phyloP scores from a whole-genome alignment of 2,113 vertebrate species.

The Suricata suricatta region DNA sequence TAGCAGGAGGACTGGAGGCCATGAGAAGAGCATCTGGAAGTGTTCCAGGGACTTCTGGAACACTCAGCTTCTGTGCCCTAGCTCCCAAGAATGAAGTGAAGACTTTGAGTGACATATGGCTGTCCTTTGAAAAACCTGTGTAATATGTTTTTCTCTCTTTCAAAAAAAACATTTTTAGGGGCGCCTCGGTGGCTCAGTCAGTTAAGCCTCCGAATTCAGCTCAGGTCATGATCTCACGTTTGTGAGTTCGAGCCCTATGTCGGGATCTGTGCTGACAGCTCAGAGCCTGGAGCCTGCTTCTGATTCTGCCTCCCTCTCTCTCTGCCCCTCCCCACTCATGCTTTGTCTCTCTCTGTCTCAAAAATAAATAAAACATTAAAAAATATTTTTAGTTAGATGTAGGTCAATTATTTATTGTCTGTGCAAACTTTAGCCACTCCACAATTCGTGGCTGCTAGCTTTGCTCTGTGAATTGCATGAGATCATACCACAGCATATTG shows the following conservation, averaged over 20 bases:
- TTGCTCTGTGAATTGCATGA: not conserved
- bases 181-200: too few species aligned
- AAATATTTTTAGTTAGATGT: not conserved
- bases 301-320: too few species aligned
- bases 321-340: too few species aligned
- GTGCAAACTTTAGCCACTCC: not conserved
- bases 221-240: too few species aligned
- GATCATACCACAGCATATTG: not conserved
- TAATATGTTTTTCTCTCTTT: constrained; percentile 2
- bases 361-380: too few species aligned
- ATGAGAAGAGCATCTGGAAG: not conserved
- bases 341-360: too few species aligned
- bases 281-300: too few species aligned
- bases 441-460: not conserved
- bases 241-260: too few species aligned
- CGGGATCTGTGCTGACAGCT: too few species aligned
- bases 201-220: too few species aligned
- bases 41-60: constrained; percentile 33
- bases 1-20: not conserved
- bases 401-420: not conserved
- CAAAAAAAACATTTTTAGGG: not conserved
- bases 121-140: constrained; percentile 22
- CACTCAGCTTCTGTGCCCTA: not conserved
- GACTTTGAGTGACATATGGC: not conserved
- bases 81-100: constrained; percentile 40